Conservation (phyloP, 2,113 vertebrate species). For the Corythaeola cristata region DNA sequence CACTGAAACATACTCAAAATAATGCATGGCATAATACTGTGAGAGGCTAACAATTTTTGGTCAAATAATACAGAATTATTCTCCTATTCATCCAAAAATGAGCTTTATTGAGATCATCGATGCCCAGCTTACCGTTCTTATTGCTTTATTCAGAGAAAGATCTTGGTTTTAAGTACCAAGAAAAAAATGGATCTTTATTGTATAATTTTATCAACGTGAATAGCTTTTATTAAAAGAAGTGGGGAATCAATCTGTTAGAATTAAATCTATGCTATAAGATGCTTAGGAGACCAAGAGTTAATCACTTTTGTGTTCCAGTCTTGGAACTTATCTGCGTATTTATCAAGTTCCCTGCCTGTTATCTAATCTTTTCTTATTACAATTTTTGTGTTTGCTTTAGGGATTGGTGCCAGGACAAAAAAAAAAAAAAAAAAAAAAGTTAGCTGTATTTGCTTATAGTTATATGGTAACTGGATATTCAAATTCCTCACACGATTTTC, state of each 20-base stretch:
- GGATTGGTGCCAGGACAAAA: background rate
- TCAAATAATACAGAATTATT: background rate
- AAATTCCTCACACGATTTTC: background rate
- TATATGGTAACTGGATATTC: background rate
- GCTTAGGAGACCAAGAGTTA: background rate
- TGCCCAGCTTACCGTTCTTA: background rate
- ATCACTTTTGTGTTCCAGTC: background rate
- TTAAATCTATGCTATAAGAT: background rate
- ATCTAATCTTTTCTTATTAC: background rate
- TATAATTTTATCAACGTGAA: constrained; percentile 13
- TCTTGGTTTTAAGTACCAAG: constrained; percentile 14
- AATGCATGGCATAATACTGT: background rate
- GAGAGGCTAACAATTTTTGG: background rate
- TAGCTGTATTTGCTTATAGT: background rate
- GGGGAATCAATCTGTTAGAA: background rate
- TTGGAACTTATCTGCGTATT: background rate
- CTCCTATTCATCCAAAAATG: background rate
- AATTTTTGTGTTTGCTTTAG: background rate
- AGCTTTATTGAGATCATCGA: constrained; percentile 15
- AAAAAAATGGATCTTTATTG: constrained; percentile 2
- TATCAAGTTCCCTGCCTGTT: background rate
- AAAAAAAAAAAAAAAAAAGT: background rate
- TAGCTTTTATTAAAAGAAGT: constrained; percentile 3
- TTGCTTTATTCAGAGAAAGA: background rate
- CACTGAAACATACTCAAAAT: background rate